Conservation (phyloP, 2,888 invertebrate genomes). For the Phalangium opilio region DNA sequence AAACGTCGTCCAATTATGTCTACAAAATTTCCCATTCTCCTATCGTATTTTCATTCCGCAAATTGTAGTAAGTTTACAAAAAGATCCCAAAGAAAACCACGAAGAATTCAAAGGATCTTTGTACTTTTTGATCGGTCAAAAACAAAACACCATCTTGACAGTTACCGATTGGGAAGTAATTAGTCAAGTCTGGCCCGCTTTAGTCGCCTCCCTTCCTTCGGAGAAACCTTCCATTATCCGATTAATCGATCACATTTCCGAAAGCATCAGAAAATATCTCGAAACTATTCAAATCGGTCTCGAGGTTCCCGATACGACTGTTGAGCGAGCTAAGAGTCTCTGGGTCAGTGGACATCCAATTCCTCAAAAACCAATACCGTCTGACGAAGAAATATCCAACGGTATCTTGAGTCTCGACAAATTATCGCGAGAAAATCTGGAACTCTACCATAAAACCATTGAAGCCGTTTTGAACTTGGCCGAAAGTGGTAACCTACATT, state of each 20-base stretch:
- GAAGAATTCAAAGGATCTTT: conserved; percentile 60
- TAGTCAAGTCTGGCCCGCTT: conserved; percentile 55
- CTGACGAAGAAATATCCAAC: too few relatives aligned
- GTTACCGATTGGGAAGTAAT: conserved; percentile 61
- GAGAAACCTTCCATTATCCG: conserved; percentile 65
- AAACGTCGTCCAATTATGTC: conserved; percentile 43
- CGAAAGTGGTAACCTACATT: conserved; percentile 40
- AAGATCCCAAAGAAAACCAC: conserved; percentile 44
- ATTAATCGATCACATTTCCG: conserved; percentile 30
- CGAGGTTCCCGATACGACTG: conserved; percentile 8
- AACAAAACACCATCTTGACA: conserved; percentile 45
- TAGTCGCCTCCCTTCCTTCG: conserved; percentile 59
- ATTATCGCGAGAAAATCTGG: not conserved
- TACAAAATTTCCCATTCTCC: conserved; percentile 51
- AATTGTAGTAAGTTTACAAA: conserved; percentile 39
- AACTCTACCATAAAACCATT: conserved; percentile 31
- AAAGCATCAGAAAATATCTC: conserved; percentile 20
- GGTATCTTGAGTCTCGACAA: too few relatives aligned
- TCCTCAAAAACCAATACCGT: conserved; percentile 2
- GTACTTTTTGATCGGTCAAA: conserved; percentile 54
- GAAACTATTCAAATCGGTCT: conserved; percentile 22
- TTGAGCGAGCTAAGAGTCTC: conserved; percentile 10
- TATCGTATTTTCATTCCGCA: conserved; percentile 50
- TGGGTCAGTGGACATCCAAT: conserved; percentile 8
- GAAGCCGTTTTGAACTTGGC: conserved; percentile 23